phyloP scores from a whole-genome alignment of 37 sponge, comb jelly and placozoan species.

The Oopsacas minuta region DNA sequence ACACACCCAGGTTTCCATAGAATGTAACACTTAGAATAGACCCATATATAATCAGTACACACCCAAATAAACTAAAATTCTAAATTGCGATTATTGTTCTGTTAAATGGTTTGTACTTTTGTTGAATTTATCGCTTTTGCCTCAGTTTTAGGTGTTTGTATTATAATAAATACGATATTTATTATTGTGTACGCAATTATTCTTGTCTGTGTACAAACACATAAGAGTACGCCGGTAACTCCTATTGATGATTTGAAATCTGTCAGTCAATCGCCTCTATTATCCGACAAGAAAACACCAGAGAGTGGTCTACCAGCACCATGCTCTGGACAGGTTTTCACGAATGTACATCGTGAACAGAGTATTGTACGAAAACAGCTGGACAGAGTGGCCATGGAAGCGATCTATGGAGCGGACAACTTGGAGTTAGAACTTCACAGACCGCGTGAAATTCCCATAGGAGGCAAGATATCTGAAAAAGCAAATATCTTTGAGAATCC shows the following conservation, averaged over 20 bases:
- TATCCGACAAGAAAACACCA: not conserved
- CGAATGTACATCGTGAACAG: not conserved
- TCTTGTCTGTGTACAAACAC: too few relatives aligned
- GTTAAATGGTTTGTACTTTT: too few relatives aligned
- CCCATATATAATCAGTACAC: too few relatives aligned
- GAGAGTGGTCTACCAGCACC: not conserved
- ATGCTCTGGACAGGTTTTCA: not conserved
- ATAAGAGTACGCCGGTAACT: too few relatives aligned
- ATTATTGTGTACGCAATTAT: too few relatives aligned
- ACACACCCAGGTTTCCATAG: too few relatives aligned
- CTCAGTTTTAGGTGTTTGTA: too few relatives aligned
- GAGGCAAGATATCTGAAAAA: not conserved
- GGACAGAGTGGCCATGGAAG: not conserved
- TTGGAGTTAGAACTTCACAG: not conserved
- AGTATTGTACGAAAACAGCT: not conserved
- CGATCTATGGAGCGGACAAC: not conserved
- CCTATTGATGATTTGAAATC: not conserved
- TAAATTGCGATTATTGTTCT: too few relatives aligned
- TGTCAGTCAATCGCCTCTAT: not conserved
- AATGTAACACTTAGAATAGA: too few relatives aligned
- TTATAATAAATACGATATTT: too few relatives aligned
- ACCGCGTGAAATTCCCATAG: not conserved
- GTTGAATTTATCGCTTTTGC: too few relatives aligned
- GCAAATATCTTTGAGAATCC: not conserved
- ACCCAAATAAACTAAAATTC: too few relatives aligned